These are phyloP conservation scores for Streblospio benedicti DNA, from an alignment of 1,140 invertebrate species.

Conservation along the genomic window DNA sequence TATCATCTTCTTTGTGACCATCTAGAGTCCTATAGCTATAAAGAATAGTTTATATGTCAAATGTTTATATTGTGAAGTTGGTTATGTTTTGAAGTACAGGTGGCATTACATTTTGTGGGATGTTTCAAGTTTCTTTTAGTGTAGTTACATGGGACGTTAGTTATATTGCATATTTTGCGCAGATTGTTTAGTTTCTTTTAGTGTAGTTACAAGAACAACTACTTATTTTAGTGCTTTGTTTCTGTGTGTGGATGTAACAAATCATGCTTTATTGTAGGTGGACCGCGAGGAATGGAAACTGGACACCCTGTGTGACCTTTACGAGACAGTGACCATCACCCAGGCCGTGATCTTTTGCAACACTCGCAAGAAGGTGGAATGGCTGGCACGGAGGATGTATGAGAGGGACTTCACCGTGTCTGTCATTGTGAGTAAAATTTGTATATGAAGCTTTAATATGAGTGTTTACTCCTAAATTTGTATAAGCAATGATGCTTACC, in stretches of 20 bases:
- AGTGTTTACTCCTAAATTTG: background rate
- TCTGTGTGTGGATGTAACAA: background rate
- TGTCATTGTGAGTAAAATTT: constrained; percentile 57
- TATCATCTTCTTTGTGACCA: no score
- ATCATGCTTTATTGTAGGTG: no score
- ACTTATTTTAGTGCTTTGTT: background rate
- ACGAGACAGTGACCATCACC: constrained; percentile 95
- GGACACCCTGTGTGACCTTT: constrained; percentile 83
- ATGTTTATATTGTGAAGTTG: no score
- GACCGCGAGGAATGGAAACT: constrained; percentile 99
- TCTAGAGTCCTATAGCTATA: no score
- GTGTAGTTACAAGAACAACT: background rate
- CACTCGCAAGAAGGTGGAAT: constrained; percentile 95
- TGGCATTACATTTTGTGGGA: no score
- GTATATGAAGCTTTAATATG: background rate
- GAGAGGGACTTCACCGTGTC: constrained; percentile 93
- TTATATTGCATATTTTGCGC: no score
- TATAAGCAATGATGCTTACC: no score
- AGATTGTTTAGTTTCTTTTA: background rate
- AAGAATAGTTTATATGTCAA: no score
- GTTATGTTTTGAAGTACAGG: no score
- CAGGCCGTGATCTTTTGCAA: constrained; percentile 99
- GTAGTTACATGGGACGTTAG: no score
- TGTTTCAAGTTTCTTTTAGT: no score
- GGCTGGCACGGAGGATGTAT: constrained; percentile 90